Base-by-base conservation (phyloP, 2,797 vertebrate species). In the Lithobates pipiens region DNA sequence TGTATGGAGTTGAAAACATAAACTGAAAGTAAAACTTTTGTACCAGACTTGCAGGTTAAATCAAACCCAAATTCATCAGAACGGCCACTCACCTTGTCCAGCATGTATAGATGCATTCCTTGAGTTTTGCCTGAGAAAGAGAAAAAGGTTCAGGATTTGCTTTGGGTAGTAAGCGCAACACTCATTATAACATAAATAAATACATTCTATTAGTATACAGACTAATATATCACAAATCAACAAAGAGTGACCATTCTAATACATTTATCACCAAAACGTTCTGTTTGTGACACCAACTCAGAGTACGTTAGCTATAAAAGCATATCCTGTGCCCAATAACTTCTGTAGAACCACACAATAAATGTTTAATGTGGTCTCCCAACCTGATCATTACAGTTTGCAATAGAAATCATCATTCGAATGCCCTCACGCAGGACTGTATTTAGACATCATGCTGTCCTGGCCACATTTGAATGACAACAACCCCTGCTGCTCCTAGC, bases 1-100 rank as follows among this genome's bases (percentile, higher is more conserved):
- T 61, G 23, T n/a, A 61, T 61, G 3, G 13, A 36, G 34, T 36
- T 36, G 34, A 6, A 61, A 61, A 6, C 5, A 18, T 16, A 57
- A 10, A 57, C 54, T 57, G 13, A 23, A 61, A 21, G 13, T n/a
- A 61, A 21, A 61, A 61, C 57, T 13, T n/a, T 6, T 23, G 57
- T n/a, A 61, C 13, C 57, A 23, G 57, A 61, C 8, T 61, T 61
- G 6, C 16, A 18, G 23, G 57, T 13, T 21, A 21, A 21, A 21
- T n/a, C 21, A 61, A 57, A 57, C 5, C 5, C 11, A 11, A 46
- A 11, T 46, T 46, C 10, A 16, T 54, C 11, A 69, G 8, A 70
- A 23, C 0, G 5, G 23, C 34, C 13, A 86, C 70, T 79, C 44
- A 87, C 85, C 85, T 73, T 87, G 75, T 21, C 73, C 81, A 57